A percentile compares a stretch with the other conserved stretches of the same genome.
Evolutionary conservation across 2,888 invertebrate genomes (phyloP).

Genomic region (Iselma pallidipennis): DNA sequence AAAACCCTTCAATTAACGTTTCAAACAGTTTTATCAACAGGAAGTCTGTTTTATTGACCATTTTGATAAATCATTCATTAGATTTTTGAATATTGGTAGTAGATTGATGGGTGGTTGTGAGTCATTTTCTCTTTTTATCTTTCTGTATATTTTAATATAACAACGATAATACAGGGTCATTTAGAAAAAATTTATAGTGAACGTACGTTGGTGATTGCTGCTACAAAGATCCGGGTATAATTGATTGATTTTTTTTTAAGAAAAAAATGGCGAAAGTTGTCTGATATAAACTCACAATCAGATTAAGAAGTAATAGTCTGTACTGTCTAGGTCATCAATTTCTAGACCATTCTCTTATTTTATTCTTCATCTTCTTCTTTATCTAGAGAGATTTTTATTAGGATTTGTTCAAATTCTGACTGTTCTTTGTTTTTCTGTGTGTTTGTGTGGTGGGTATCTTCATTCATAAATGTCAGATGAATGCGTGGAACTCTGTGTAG

Average conservation of each 20-base stretch:
- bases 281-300: too few relatives aligned
- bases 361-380: too few relatives aligned
- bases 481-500: conserved; percentile 13
- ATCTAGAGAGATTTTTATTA: neutral
- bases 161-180: neutral
- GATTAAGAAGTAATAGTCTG: too few relatives aligned
- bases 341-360: too few relatives aligned
- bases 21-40: neutral
- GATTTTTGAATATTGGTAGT: neutral
- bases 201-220: too few relatives aligned
- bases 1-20: neutral
- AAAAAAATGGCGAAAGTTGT: too few relatives aligned
- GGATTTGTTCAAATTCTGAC: conserved; percentile 2
- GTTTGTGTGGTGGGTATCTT: conserved; percentile 20
- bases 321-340: too few relatives aligned
- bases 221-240: too few relatives aligned
- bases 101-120: neutral
- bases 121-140: neutral
- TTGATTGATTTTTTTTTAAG: too few relatives aligned
- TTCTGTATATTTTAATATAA: neutral
- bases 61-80: neutral
- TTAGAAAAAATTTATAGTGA: too few relatives aligned
- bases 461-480: conserved; percentile 32
- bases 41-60: neutral
- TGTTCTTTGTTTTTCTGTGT: neutral